A percentile compares a stretch with the other conserved stretches of the same genome.
Conservation (phyloP, 1,140 invertebrate genomes). For the Nylanderia fulva region DNA sequence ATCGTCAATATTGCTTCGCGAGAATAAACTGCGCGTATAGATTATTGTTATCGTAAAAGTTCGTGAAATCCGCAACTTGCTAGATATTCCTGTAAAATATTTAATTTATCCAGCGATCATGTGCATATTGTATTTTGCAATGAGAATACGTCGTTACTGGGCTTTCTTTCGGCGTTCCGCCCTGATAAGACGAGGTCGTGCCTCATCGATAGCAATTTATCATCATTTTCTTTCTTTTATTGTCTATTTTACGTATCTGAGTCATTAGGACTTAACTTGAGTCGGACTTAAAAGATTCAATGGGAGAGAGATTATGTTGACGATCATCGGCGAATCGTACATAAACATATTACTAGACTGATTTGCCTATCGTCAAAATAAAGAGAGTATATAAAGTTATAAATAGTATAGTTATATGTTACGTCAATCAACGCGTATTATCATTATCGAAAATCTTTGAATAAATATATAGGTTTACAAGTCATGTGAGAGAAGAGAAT, state of each 20-base stretch:
- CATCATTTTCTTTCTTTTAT: conserved; percentile 74
- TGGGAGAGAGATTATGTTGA: background rate
- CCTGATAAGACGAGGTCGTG: conserved; percentile 73
- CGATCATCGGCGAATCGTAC: background rate
- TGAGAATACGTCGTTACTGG: conserved; percentile 22
- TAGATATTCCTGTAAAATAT: background rate
- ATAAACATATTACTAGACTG: conserved; percentile 3
- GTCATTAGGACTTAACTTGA: conserved; percentile 60
- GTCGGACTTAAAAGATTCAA: conserved; percentile 22
- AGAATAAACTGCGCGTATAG: background rate
- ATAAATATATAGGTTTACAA: background rate
- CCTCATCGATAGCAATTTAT: conserved; percentile 76
- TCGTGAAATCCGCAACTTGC: background rate
- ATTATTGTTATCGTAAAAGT: background rate
- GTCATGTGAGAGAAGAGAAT: background rate
- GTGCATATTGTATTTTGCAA: conserved; percentile 20
- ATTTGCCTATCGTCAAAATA: background rate
- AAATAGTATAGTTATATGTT: too few species aligned
- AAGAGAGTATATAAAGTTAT: background rate
- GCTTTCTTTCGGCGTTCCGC: conserved; percentile 36
- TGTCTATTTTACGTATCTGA: conserved; percentile 68
- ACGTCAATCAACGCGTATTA: too few species aligned
- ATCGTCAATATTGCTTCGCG: background rate
- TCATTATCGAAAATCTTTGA: background rate
- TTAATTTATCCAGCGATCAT: background rate